Base-by-base conservation (phyloP, 2,113 vertebrate genomes). In the Gymnogyps californianus region DNA sequence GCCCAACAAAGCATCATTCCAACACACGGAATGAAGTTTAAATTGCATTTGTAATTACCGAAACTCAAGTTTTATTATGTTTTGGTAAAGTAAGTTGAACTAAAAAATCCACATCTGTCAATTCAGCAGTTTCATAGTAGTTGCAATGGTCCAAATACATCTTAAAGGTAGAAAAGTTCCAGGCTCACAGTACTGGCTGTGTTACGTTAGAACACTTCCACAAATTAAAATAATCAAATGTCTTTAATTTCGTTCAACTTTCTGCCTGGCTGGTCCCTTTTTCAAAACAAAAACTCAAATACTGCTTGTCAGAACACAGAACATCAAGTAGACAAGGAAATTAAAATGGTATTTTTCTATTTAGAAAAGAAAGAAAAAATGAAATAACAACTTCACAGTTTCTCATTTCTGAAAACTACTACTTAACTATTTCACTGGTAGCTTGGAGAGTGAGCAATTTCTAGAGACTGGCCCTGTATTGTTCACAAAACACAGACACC, bases 81-180 rank as follows among this genome's bases (percentile, higher is more conserved):
- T 92, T 79, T 42, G 49, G 36, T 54, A 90, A 96, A 96, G 83
- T 32, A 89, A 92, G 58, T 89, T 89, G 36, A 95, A 91, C 46
- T 79, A 16, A 87, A 95, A 49, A 81, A 91, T 28, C 25, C 18
- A 71, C 8, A 54, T 54, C 15, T 91, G 46, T 44, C 55, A 92
- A 26, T 34, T 86, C 72, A 72, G 11, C 80, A 75, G 83, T 67
- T 83, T 66, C 42, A 65, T 24, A 82, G 44, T 21, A 91, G 76
- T 18, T 97, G 57, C 49, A 90, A 72, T 55, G 21, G 7, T 66
- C 55, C 67, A 91, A 94, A 72, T n/a, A 59, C 16, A 66, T 61
- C 69, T 83, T 38, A 87, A 86, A 83, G 9, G 38, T 16, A 44
- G 70, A 77, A 89, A 59, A 61, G 69, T 79, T 94, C 81, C 57